Evolutionary conservation across 2,888 invertebrate species (phyloP), one percentile per base, ranked within the genome.

Genomic region (Yponomeuta plumbellus): DNA sequence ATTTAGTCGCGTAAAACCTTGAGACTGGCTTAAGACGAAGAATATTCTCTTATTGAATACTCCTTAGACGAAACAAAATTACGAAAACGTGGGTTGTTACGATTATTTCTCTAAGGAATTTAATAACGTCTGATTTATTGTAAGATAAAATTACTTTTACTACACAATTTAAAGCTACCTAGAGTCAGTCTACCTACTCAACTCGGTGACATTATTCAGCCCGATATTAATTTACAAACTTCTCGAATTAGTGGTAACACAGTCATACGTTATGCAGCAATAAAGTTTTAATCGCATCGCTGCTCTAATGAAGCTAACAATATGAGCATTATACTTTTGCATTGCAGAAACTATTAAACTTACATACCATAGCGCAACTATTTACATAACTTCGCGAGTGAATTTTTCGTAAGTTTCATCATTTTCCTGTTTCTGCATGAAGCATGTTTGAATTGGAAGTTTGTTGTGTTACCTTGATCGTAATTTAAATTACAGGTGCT

Each of bases 231-330:
- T 17, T 52, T 17, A 52, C 0, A 52, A 0, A 52, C 8, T 52
- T 52, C 17, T 17, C 17, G 44, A 3, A 52, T n/a, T 34, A 52
- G 20, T 22, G 21, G 22, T 52, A 56, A 56, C 64, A 23, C 11
- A 34, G 34, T 34, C 34, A 22, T 20, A 20, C 64, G 64, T 64
- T 65, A 65, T 59, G 58, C 65, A 65, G 79, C 79, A 78, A 77
- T 80, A 83, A 84, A 84, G 80, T 84, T 85, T 84, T 84, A 84
- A 84, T 84, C 80, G 82, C 74, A 76, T 81, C 78, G 74, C 78
- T 75, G 78, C 78, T 78, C 76, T 80, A 76, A 81, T 79, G 77
- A 77, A 74, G 76, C 74, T 74, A 75, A 75, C 74, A 72, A 72
- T 76, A 64, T 39, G 40, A 65, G 23, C 65, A 57, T 65, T 57